Evolutionary conservation across 2,888 invertebrate species (phyloP), one percentile per base, ranked within the genome.

Genomic region (Graphium colonna): DNA sequence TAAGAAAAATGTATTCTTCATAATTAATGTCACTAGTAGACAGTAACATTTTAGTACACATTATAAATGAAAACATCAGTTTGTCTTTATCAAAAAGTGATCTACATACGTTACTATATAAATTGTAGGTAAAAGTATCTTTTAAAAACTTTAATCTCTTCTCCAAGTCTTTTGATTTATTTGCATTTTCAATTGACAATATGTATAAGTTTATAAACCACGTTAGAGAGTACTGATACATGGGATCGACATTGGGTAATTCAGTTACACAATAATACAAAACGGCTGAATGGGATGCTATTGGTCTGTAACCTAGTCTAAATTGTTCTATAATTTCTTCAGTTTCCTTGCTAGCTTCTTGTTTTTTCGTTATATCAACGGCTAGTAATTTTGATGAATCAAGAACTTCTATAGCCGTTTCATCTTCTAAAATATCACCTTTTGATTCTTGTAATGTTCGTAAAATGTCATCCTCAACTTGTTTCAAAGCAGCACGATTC

Each of bases 381-480:
- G 97, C 94, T 33, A 97, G 83, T 7, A 90, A 79, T 82, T 97
- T 97, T 0, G 97, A 97, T 2, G 95, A 95, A 75, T 96, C 96
- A 42, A 98, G 87, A 56, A 97, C 94, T 75, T 95, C 92, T 62
- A 98, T 96, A 1, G 97, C 97, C 2, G 92, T 92, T 83, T 97
- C 97, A 76, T 98, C 96, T 83, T 97, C 97, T 57, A 98, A 89
- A 71, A 98, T 97, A 74, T 97, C 96, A 1, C 97, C 96, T 75
- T 96, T 94, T 1, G 94, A 91, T 69, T 95, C 92, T 40, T 96
- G 94, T 50, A 98, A 82, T 0, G 97, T 97, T 67, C 93, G 92
- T 44, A 98, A 86, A 65, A 98, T 97, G 80, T 94, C 95, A 73
- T 97, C 96, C 83, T 98, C 97, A 17, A 96, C 95, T 75, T 95